Percentiles rank a stretch among this genome's conserved stretches.
Conservation (phyloP, 2,888 invertebrate genomes). For the Philereme transversata region DNA sequence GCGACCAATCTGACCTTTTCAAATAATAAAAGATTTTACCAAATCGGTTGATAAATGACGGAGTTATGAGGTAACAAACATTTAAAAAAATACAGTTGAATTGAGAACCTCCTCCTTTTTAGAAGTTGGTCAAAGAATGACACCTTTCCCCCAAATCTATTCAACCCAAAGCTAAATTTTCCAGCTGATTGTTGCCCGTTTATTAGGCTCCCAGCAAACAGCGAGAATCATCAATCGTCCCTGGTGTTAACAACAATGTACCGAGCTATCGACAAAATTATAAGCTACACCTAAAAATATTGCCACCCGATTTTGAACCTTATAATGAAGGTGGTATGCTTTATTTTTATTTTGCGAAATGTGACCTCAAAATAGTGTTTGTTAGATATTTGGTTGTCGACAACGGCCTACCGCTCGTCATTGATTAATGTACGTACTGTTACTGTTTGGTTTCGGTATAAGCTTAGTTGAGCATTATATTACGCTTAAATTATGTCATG, state of each 20-base stretch:
- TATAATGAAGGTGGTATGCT: background rate
- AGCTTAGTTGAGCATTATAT: slow-evolving; percentile 1
- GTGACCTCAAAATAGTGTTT: too few relatives aligned
- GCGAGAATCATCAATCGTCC: slow-evolving; percentile 48
- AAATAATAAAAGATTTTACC: too few relatives aligned
- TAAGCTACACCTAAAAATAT: background rate
- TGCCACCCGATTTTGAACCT: slow-evolving; percentile 4
- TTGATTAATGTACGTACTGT: slow-evolving; percentile 11
- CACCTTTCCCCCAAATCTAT: background rate
- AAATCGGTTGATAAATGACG: too few relatives aligned
- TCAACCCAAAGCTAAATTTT: slow-evolving; percentile 14
- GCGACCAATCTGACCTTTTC: too few relatives aligned
- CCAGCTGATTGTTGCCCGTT: slow-evolving; percentile 18
- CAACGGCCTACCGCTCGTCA: slow-evolving; percentile 1
- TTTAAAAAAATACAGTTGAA: too few relatives aligned
- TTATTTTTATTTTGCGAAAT: too few relatives aligned
- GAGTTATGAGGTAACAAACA: too few relatives aligned
- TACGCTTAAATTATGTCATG: background rate
- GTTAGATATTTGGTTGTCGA: slow-evolving; percentile 1
- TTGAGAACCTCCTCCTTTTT: too few relatives aligned
- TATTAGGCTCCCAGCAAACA: slow-evolving; percentile 40
- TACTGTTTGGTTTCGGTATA: slow-evolving; percentile 3
- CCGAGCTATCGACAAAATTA: slow-evolving; percentile 24
- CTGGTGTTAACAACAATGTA: slow-evolving; percentile 38
- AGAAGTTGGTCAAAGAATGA: background rate